Base-by-base conservation (phyloP, 2,888 invertebrate genomes). In the Adela reaumurella region DNA sequence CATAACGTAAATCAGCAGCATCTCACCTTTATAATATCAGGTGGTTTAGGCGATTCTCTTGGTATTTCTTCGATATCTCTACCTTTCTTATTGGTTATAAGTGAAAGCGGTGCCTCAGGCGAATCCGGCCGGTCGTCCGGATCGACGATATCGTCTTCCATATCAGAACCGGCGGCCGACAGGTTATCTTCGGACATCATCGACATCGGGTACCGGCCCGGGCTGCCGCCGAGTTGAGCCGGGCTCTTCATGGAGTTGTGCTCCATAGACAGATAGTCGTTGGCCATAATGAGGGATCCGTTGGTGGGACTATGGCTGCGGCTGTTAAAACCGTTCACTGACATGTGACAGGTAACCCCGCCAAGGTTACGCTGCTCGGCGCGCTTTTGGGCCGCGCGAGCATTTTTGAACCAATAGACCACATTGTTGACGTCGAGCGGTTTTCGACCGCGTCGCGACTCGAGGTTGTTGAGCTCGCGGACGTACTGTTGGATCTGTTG, bases 321-420 rank as follows among this genome's bases (percentile, higher is more conserved):
- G 55, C 83, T 83, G 54, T 81, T 81, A 57, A 85, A 87, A 11
- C 86, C 86, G 59, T 87, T 87, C 10, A 84, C 71, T 8, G 83
- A 81, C 57, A 81, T 73, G 62, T 78, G 88, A 60, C 76, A 86
- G 50, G 78, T 71, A 46, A 78, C 55, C 46, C 89, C 82, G 49
- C 83, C 74, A 56, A 83, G 80, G 64, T 84, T 81, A 54, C 90
- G 80, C 61, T 89, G 79, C 73, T 94, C 94, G 2, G 94, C 94
- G 43, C 97, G 83, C 63, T 97, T 94, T 65, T 94, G 93, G 1
- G 96, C 96, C 1, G 97, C 97, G 47, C 98, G 83, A 0, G 97
- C 97, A 65, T 97, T 97, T 68, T 97, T 97, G 74, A 99, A 99
- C 94, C 94, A 94, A 62, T 94, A 94, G 16, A 96, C 95, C 16